These are phyloP conservation scores for Jaculus jaculus DNA, from an alignment of 2,113 vertebrate species.

Conservation along the genomic window DNA sequence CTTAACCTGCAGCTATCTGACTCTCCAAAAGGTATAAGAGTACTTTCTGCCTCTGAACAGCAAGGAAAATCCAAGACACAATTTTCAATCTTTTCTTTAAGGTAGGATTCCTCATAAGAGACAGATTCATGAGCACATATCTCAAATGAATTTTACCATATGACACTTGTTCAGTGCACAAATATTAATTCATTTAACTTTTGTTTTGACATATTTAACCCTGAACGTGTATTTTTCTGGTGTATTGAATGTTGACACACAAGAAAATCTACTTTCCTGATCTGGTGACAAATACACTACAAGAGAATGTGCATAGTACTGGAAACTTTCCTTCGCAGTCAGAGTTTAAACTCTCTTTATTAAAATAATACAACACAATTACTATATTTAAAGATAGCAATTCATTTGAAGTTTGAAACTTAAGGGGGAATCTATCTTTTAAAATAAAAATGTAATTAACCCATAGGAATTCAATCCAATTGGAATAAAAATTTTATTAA, in stretches of 20 bases:
- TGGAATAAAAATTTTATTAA: background rate
- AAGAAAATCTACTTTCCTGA: background rate
- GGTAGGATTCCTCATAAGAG: constrained; percentile 35
- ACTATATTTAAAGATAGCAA: constrained; percentile 6
- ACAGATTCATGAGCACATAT: background rate
- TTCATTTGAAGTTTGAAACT: constrained; percentile 24
- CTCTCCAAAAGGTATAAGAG: constrained; percentile 59
- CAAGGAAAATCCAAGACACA: constrained; percentile 56
- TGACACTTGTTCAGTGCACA: background rate
- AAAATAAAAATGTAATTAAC: constrained; percentile 38
- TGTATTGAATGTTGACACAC: constrained; percentile 33
- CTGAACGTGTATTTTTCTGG: background rate
- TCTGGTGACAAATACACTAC: constrained; percentile 16
- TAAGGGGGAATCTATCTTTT: background rate
- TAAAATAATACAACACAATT: background rate
- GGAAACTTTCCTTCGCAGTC: background rate
- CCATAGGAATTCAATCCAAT: background rate
- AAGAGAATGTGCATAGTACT: background rate
- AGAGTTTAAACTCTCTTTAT: constrained; percentile 14
- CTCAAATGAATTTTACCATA: background rate
- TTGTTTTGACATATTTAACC: background rate
- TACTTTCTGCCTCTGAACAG: constrained; percentile 59
- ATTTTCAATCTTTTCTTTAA: constrained; percentile 54
- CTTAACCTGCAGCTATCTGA: constrained; percentile 57
- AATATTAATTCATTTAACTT: constrained; percentile 28